Base-by-base conservation (phyloP, 2,888 invertebrate species). In the Sminthurinus aureus region DNA sequence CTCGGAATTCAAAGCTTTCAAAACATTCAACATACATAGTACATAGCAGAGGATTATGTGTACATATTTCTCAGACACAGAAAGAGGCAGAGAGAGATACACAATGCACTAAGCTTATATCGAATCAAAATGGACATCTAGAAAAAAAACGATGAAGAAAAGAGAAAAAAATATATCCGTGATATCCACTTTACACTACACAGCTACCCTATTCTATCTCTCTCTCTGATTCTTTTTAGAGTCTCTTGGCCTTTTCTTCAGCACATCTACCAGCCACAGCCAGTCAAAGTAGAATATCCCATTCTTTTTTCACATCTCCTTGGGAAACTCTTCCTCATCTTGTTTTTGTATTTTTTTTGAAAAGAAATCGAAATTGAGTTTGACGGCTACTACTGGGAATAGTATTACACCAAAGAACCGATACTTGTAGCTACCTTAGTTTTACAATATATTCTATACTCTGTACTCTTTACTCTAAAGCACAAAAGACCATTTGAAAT, bases 81-180 rank as follows among this genome's bases (percentile, higher is more conserved):
- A 58, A 9, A 76, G 11, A 69, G 50, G 38, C 12, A 69, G 69
- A 79, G 69, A 77, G 52, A 52, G 52, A 76, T 76, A 52, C 3
- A 26, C 50, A 79, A 79, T 79, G 69, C 79, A 69, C 79, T 79
- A 69, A 20, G 69, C 79, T 79, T n/a, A 24, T 22, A 26, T 76
- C 71, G 75, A 75, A 75, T 69, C 69, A 50, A 79, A 69, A 79
- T 67, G 79, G 79, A 79, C 79, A 67, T 79, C 66, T 78, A 24
- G 69, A n/a, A n/a, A n/a, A n/a, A n/a, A n/a, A n/a, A n/a, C 6
- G 38, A 38, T 4, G 38, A 38, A 38, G 6, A 38, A 79, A 79
- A 50, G 69, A 58, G 26, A 26, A 24, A 18, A 18, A 18, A 4
- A 24, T 38, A 38, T 38, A 71, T 75, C 77, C 22, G 51, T 77